A percentile compares a stretch with the other conserved stretches of the same genome.
Evolutionary conservation across 2,888 invertebrate genomes (phyloP).

Genomic region (Rugalucina vietnamica): DNA sequence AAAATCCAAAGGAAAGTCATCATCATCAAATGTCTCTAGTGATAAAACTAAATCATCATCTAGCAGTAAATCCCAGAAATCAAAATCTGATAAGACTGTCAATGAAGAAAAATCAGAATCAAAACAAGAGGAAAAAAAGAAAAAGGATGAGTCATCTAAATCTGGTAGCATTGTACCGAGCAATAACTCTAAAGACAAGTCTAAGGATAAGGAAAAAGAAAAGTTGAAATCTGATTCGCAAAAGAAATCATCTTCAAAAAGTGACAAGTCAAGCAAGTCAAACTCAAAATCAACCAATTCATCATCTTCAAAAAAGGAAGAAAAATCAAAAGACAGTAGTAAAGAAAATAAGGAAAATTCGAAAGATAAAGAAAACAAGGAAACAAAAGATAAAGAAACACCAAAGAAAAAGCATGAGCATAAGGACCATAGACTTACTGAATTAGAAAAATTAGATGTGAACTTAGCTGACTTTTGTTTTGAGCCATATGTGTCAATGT

Average conservation of each 20-base stretch:
- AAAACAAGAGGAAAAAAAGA: constrained; percentile 48
- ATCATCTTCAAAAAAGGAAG: constrained; percentile 39
- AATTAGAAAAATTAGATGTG: constrained; percentile 66
- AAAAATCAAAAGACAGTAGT: constrained; percentile 40
- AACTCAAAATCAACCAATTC: constrained; percentile 41
- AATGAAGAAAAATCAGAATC: constrained; percentile 51
- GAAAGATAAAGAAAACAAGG: constrained; percentile 45
- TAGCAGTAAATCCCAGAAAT: constrained; percentile 57
- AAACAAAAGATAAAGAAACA: constrained; percentile 56
- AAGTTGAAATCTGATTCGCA: constrained; percentile 52
- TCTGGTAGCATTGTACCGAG: constrained; percentile 14
- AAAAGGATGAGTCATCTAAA: constrained; percentile 44
- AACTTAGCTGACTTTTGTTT: constrained; percentile 65
- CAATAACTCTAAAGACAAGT: constrained; percentile 49
- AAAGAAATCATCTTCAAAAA: constrained; percentile 48
- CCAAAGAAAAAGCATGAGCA: constrained; percentile 44
- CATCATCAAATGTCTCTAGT: constrained; percentile 18
- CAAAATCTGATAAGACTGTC: constrained; percentile 52
- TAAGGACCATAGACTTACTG: constrained; percentile 54
- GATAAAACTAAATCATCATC: constrained; percentile 27
- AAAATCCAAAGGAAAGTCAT: constrained; percentile 51
- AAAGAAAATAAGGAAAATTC: constrained; percentile 16
- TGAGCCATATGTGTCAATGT: constrained; percentile 98
- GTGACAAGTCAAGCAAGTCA: constrained; percentile 47
- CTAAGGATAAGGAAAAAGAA: constrained; percentile 53